Conservation (phyloP, 2,797 vertebrate species). For the Sebastes oblongus region DNA sequence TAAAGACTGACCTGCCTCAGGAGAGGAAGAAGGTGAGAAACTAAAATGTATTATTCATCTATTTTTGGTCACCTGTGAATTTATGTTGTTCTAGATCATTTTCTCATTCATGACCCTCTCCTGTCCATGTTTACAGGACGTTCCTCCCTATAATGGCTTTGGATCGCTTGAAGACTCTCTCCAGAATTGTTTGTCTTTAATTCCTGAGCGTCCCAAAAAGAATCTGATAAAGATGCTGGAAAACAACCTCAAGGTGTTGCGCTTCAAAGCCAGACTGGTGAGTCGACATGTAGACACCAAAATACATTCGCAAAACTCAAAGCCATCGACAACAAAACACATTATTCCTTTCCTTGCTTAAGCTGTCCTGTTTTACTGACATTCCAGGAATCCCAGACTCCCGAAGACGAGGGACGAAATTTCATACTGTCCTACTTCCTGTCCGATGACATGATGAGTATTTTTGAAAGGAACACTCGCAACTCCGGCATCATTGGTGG, state of each 20-base stretch:
- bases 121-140: slow-evolving; percentile 68
- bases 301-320: neutral
- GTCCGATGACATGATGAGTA: slow-evolving; percentile 87
- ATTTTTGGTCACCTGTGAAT: neutral
- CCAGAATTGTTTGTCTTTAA: slow-evolving; percentile 90
- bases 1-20: slow-evolving; percentile 43
- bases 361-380: neutral
- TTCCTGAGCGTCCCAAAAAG: slow-evolving; percentile 87
- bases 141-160: slow-evolving; percentile 93
- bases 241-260: slow-evolving; percentile 86
- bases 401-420: slow-evolving; percentile 80
- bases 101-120: neutral
- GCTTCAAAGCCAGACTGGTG: slow-evolving; percentile 87
- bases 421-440: slow-evolving; percentile 91
- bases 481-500: slow-evolving; percentile 91
- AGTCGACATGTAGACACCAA: slow-evolving; percentile 51
- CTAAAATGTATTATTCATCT: neutral
- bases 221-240: slow-evolving; percentile 87
- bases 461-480: slow-evolving; percentile 86
- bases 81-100: neutral
- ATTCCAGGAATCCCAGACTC: slow-evolving; percentile 87
- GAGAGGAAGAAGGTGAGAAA: slow-evolving; percentile 79
- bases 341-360: neutral
- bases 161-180: slow-evolving; percentile 91
- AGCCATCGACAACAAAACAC: neutral